Base-by-base conservation (phyloP, 37 sponge, comb jelly and placozoan species). In the Beroe forskalii region DNA sequence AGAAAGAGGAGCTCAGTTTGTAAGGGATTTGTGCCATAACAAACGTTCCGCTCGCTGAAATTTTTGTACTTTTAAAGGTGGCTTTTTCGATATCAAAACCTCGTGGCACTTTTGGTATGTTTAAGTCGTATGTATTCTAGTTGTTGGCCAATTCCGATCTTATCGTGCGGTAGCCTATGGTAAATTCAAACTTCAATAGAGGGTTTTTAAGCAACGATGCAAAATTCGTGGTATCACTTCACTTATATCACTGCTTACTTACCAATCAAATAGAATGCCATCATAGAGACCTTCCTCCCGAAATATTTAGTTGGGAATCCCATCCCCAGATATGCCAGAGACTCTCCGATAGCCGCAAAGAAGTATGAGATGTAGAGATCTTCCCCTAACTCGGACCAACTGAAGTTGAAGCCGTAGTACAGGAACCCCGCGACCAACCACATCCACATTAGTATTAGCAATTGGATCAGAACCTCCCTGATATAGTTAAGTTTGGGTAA, bases 401-500 rank as follows among this genome's bases (percentile, higher is more conserved):
- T 72, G 40, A 72, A 72, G 39, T 39, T 72, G 39, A 72, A 72
- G 6, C 75, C 75, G 75, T 72, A 72, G 40, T 72, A 72, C 9
- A 72, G 40, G 75, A 72, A 72, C 32, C 75, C 75, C 19, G 40
- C 40, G 1, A 72, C 75, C 38, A 72, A 8, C 75, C 75, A 72
- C 75, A 72, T 4, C 75, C 75, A 72, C 75, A 72, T 72, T 30
- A 36, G 75, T 32, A 32, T 38, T 22, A 17, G 9, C 4, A 37
- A 20, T 72, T 72, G 75, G 37, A 72, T 30, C 35, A 37, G 40
- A 4, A 72, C 8, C 38, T 72, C 75, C 25, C 60, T 55, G 60
- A n/a, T n/a, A n/a, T n/a, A n/a, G n/a, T n/a, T n/a, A n/a, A n/a
- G n/a, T n/a, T n/a, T n/a, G n/a, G n/a, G n/a, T n/a, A n/a, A n/a